A percentile compares a stretch with the other conserved stretches of the same genome.
Conservation (phyloP, 2,113 vertebrate species). For the Egretta garzetta region DNA sequence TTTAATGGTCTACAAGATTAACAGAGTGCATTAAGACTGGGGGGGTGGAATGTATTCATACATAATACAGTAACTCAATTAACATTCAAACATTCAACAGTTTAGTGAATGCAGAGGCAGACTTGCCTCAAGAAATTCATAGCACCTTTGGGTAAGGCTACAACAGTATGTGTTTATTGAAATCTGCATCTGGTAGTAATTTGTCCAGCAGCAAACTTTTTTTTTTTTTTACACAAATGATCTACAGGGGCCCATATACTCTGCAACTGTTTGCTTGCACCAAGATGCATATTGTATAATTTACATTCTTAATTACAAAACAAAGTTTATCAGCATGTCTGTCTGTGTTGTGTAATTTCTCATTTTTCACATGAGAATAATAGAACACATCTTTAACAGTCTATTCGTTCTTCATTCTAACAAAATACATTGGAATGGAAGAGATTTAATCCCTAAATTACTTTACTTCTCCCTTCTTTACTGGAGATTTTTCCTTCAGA, state of each 20-base stretch:
- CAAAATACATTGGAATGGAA: neutral
- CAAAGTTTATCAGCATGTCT: constrained; percentile 61
- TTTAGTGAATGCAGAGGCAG: constrained; percentile 5
- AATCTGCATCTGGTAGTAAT: constrained; percentile 77
- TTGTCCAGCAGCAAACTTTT: constrained; percentile 67
- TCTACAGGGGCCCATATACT: constrained; percentile 65
- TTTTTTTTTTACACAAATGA: constrained; percentile 34
- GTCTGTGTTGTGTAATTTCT: constrained; percentile 32
- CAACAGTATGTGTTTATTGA: constrained; percentile 70
- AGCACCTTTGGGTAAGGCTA: constrained; percentile 62
- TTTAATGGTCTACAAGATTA: neutral
- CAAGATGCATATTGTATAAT: constrained; percentile 31
- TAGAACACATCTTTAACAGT: neutral
- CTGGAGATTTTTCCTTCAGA: neutral
- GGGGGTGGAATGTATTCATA: neutral
- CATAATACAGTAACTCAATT: neutral
- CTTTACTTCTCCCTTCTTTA: neutral
- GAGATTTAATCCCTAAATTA: neutral
- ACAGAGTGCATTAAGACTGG: neutral
- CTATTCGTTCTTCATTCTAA: neutral
- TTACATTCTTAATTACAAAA: constrained; percentile 71
- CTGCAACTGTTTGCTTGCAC: constrained; percentile 54
- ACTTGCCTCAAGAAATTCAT: constrained; percentile 59
- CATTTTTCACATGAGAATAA: constrained; percentile 13
- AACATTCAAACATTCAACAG: neutral